Conservation (phyloP, 2,888 invertebrate species). For the Metacarcinus magister region DNA sequence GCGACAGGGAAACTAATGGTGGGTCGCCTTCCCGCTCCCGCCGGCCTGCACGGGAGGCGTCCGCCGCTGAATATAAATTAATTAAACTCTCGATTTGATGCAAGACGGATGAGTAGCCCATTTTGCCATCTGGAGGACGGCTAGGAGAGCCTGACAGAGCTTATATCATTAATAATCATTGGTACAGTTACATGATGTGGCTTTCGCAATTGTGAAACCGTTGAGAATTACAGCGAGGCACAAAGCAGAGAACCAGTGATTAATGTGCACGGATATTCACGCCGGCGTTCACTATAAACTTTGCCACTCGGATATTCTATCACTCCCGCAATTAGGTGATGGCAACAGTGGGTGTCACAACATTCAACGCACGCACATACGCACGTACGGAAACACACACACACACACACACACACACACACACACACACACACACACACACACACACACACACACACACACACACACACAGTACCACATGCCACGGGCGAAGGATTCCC, state of each 20-base stretch:
- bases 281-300: neutral
- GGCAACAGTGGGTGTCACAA: neutral
- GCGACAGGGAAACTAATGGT: conserved; percentile 48
- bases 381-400: neutral
- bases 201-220: neutral
- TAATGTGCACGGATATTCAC: conserved; percentile 13
- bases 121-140: neutral
- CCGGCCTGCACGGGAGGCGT: neutral
- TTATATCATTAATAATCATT: neutral
- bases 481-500: neutral
- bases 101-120: neutral
- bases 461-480: conserved; percentile 37
- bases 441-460: conserved; percentile 45
- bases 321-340: conserved; percentile 20
- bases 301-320: conserved; percentile 34
- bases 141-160: neutral
- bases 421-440: neutral
- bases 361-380: neutral
- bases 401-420: neutral
- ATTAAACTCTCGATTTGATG: neutral
- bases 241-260: neutral
- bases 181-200: neutral
- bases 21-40: neutral
- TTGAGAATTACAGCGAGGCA: neutral
- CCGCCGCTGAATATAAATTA: neutral